Base-by-base conservation (phyloP, 2,113 vertebrate genomes). In the Peromyscus polionotus region DNA sequence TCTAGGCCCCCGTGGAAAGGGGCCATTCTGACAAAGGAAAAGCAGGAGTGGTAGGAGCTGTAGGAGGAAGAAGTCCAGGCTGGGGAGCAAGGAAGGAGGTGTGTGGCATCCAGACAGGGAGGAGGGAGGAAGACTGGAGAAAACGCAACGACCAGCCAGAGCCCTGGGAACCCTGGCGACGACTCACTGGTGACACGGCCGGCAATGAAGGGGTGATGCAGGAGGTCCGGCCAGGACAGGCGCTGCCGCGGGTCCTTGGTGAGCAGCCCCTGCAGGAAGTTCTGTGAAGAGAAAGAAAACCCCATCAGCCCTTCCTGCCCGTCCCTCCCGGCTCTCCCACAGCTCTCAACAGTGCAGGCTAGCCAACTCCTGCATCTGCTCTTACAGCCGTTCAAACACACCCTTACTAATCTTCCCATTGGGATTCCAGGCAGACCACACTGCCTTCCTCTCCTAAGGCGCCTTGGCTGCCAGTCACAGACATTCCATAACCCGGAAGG, bases 171-270 rank as follows among this genome's bases (percentile, higher is more conserved):
- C n/a, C 13, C 48, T 48, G 45, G 45, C 76, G 20, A 84, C 9
- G 65, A 98, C 98, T 99, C 95, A 99, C 99, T 99, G 88, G 98
- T 98, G 98, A 99, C 99, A 90, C 26, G 98, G 86, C 99, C 99
- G 94, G 99, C 99, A 98, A 99, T 99, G 98, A 99, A 99, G 14
- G 99, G 99, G 92, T 99, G 99, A 97, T 99, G 98, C 68, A 99
- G 98, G 68, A 99, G 99, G 79, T 99, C 99, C 9, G 99, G 99
- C 99, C 99, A 99, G 0, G 99, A 99, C 91, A 99, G 98, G 24
- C 99, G 99, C 96, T 99, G 99, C 83, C 95, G 96, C 1, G 99
- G 99, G 79, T 99, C 99, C 98, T 99, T 99, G 95, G 98, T 99
- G 79, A 99, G 98, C 67, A 99, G 98, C 68, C 99, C 99, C 97